These are phyloP conservation scores for Aptenodytes forsteri DNA, from an alignment of 2,113 vertebrate genomes.

Conservation along the genomic window DNA sequence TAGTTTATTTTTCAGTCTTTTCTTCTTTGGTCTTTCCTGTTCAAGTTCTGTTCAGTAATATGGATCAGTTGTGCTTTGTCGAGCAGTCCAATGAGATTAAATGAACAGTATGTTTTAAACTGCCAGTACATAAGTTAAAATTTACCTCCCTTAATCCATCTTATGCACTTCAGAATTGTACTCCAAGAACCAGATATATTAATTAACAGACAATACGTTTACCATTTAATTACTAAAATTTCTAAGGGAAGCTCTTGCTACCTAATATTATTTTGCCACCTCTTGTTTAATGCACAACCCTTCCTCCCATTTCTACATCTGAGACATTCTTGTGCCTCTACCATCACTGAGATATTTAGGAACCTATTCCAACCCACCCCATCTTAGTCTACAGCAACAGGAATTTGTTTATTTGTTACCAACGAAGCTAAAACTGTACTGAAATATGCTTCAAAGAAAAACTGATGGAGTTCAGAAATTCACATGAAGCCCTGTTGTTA, in stretches of 20 bases:
- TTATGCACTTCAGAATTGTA: not conserved
- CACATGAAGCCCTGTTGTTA: not conserved
- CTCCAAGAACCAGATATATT: constrained; percentile 22
- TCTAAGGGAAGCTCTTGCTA: not conserved
- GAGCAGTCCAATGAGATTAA: constrained; percentile 56
- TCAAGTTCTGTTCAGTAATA: not conserved
- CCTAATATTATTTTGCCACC: not conserved
- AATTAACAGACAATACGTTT: constrained; percentile 16
- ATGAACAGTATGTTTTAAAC: constrained; percentile 22
- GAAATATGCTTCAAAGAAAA: not conserved
- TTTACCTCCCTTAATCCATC: constrained; percentile 52
- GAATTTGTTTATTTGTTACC: constrained; percentile 18
- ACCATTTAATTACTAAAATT: not conserved
- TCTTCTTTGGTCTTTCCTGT: not conserved
- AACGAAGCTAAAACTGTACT: not conserved
- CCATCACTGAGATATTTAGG: not conserved
- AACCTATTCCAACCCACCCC: not conserved
- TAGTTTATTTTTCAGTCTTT: constrained; percentile 1
- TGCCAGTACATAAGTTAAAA: constrained; percentile 44
- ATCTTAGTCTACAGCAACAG: not conserved
- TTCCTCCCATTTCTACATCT: not conserved
- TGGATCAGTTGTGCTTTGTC: constrained; percentile 15
- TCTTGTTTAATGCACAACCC: not conserved
- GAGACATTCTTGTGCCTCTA: not conserved
- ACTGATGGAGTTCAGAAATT: not conserved